A percentile compares a stretch with the other conserved stretches of the same genome.
These are phyloP conservation scores for Nephrotoma flavescens DNA, from an alignment of 2,888 invertebrate genomes.

Conservation along the genomic window DNA sequence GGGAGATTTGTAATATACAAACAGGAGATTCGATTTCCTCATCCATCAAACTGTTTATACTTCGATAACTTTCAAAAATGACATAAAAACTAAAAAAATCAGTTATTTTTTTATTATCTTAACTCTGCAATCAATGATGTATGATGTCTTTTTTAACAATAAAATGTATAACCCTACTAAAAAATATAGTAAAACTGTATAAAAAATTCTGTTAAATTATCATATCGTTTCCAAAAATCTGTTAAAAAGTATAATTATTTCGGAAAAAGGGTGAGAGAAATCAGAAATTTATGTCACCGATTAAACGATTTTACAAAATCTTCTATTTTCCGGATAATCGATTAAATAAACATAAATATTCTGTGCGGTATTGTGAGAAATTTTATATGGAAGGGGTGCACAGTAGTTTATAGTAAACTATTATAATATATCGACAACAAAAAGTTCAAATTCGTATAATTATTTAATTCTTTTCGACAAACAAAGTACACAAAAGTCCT, in stretches of 20 bases:
- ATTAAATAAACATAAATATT: not conserved
- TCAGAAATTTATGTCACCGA: not conserved
- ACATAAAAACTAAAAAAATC: not conserved
- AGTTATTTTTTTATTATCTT: not conserved
- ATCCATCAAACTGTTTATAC: not conserved
- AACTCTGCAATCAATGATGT: not conserved
- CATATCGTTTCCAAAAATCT: not conserved
- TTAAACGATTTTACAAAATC: not conserved
- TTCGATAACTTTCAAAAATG: not conserved
- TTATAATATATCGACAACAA: not conserved
- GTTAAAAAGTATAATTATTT: not conserved
- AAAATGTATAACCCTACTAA: not conserved
- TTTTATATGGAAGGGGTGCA: not conserved
- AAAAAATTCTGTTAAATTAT: not conserved
- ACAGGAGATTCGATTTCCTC: not conserved
- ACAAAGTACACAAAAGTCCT: not conserved
- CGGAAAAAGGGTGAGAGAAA: not conserved
- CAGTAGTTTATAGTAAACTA: not conserved
- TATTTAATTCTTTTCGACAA: not conserved
- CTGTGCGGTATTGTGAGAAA: not conserved
- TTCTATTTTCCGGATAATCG: not conserved
- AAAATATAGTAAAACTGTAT: not conserved
- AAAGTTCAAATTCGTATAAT: not conserved
- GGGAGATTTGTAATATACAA: not conserved
- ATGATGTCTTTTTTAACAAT: not conserved